These are phyloP conservation scores for Apodemia duryi DNA, from an alignment of 2,888 invertebrate genomes.

Conservation along the genomic window DNA sequence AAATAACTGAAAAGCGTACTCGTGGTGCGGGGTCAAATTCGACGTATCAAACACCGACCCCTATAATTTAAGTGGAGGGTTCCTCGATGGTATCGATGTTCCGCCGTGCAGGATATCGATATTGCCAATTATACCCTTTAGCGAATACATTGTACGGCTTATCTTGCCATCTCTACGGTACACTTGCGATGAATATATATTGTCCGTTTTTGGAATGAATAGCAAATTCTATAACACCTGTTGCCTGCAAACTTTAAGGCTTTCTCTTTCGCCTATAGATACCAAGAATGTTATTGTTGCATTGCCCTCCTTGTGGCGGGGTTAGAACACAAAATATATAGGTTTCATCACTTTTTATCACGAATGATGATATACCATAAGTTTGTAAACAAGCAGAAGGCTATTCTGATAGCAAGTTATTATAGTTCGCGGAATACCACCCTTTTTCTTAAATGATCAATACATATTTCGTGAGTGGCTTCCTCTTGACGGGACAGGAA, in stretches of 20 bases:
- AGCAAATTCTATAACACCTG: background rate
- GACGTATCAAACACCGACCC: background rate
- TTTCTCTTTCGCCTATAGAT: too few relatives aligned
- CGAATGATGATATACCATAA: too few relatives aligned
- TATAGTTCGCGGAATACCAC: too few relatives aligned
- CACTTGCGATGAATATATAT: conserved; percentile 3
- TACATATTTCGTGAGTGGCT: too few relatives aligned
- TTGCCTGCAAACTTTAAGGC: background rate
- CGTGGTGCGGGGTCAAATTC: background rate
- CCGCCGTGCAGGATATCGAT: conserved; percentile 23
- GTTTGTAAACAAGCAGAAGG: too few relatives aligned
- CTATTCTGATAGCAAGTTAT: too few relatives aligned
- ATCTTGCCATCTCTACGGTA: conserved; percentile 15
- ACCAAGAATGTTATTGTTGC: too few relatives aligned
- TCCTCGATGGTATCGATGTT: conserved; percentile 31
- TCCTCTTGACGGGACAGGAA: too few relatives aligned
- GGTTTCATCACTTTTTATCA: too few relatives aligned
- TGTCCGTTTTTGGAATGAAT: background rate
- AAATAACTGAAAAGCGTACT: background rate
- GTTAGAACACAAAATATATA: too few relatives aligned
- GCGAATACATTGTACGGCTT: conserved; percentile 21
- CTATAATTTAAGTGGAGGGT: conserved; percentile 19
- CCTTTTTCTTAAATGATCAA: too few relatives aligned
- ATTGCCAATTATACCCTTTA: conserved; percentile 27
- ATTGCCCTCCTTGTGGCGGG: too few relatives aligned